phyloP scores from a whole-genome alignment of 2,888 invertebrate species.

The Cheilosia vulpina region DNA sequence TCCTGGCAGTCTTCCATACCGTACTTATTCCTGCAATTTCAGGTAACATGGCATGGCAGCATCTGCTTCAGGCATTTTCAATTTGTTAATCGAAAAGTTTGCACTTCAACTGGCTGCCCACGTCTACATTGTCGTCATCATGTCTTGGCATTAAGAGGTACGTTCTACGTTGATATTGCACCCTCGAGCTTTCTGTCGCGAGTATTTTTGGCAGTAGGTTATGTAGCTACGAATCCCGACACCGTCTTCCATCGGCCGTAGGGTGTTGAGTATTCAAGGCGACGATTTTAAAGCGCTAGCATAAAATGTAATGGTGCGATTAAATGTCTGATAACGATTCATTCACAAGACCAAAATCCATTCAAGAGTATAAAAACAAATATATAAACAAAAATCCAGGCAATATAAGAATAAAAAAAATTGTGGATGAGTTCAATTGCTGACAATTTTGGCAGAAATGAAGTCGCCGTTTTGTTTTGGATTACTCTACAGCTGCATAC shows the following conservation, averaged over 20 bases:
- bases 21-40: conserved; percentile 59
- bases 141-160: conserved; percentile 33
- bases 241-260: conserved; percentile 20
- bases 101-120: conserved; percentile 42
- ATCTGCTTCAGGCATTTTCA: conserved; percentile 72
- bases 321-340: conserved; percentile 53
- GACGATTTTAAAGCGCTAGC: conserved; percentile 31
- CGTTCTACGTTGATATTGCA: conserved; percentile 2
- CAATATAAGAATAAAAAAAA: conserved; percentile 20
- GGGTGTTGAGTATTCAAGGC: conserved; percentile 9
- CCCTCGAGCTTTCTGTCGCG: conserved; percentile 15
- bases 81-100: conserved; percentile 72
- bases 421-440: conserved; percentile 4
- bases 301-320: conserved; percentile 49
- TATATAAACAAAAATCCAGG: conserved; percentile 19
- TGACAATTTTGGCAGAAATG: conserved; percentile 26
- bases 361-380: background rate
- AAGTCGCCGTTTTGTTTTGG: background rate
- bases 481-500: conserved; percentile 6
- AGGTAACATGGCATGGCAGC: conserved; percentile 62
- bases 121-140: conserved; percentile 1
- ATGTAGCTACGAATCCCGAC: conserved; percentile 22
- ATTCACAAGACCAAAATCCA: conserved; percentile 33
- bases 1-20: conserved; percentile 67
- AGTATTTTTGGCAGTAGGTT: conserved; percentile 39